Conservation (phyloP, 2,113 vertebrate genomes). For the Cercocebus atys region DNA sequence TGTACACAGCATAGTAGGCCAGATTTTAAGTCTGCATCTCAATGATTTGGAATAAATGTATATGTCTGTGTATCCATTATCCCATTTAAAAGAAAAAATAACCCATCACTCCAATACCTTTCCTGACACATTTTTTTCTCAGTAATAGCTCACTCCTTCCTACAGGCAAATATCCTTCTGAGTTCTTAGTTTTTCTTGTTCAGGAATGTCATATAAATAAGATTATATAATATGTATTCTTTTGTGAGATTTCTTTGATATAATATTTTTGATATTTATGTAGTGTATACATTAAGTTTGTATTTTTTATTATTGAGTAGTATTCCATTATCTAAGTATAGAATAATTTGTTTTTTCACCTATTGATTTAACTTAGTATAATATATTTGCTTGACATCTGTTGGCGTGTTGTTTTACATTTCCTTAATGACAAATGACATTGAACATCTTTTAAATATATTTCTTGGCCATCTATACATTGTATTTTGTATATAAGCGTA, state of each 20-base stretch:
- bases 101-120: not conserved
- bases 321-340: not conserved
- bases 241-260: not conserved
- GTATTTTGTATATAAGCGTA: not conserved
- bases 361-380: not conserved
- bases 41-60: not conserved
- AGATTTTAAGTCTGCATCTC: not conserved
- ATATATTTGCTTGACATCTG: not conserved
- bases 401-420: not conserved
- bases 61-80: not conserved
- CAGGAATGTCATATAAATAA: not conserved
- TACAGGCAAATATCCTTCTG: not conserved
- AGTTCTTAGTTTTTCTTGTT: not conserved
- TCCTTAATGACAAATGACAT: not conserved
- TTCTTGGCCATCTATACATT: not conserved
- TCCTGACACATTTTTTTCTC: not conserved
- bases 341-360: not conserved
- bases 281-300: fast-evolving
- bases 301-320: not conserved
- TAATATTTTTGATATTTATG: not conserved
- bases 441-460: not conserved
- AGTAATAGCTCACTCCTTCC: too few species aligned
- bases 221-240: not conserved
- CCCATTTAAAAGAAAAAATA: not conserved
- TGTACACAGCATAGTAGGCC: too few species aligned